These are phyloP conservation scores for Tachina fera DNA, from an alignment of 2,888 invertebrate species.

Conservation along the genomic window DNA sequence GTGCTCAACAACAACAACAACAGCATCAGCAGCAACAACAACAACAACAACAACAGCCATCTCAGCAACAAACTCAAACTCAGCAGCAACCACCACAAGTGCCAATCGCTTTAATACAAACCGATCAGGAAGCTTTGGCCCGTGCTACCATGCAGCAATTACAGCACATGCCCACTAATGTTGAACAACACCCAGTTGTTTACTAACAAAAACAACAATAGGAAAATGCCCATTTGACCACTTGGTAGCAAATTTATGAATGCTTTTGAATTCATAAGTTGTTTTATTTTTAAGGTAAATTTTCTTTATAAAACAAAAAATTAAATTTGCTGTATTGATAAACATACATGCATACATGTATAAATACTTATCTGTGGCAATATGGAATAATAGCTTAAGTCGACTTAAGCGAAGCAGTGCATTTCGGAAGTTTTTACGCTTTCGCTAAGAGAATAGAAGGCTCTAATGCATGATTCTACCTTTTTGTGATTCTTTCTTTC, in stretches of 20 bases:
- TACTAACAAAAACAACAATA: slow-evolving; percentile 77
- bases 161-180: slow-evolving; percentile 82
- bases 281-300: slow-evolving; percentile 32
- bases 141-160: slow-evolving; percentile 82
- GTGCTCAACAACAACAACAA: slow-evolving; percentile 74
- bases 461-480: no score
- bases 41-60: slow-evolving; percentile 77
- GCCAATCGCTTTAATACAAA: slow-evolving; percentile 81
- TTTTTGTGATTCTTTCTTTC: no score
- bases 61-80: slow-evolving; percentile 73
- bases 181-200: slow-evolving; percentile 83
- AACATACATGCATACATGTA: no score
- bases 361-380: no score
- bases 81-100: slow-evolving; percentile 81
- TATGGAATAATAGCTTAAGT: no score
- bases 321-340: background rate
- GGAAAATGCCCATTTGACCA: slow-evolving; percentile 48
- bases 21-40: slow-evolving; percentile 73
- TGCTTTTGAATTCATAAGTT: background rate
- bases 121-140: slow-evolving; percentile 81
- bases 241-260: slow-evolving; percentile 65
- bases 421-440: no score
- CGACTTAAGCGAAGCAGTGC: no score
- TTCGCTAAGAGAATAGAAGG: no score
- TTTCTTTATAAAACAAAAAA: slow-evolving; percentile 1